Base-by-base conservation (phyloP, 2,797 vertebrate species). In the Acanthornis magna region DNA sequence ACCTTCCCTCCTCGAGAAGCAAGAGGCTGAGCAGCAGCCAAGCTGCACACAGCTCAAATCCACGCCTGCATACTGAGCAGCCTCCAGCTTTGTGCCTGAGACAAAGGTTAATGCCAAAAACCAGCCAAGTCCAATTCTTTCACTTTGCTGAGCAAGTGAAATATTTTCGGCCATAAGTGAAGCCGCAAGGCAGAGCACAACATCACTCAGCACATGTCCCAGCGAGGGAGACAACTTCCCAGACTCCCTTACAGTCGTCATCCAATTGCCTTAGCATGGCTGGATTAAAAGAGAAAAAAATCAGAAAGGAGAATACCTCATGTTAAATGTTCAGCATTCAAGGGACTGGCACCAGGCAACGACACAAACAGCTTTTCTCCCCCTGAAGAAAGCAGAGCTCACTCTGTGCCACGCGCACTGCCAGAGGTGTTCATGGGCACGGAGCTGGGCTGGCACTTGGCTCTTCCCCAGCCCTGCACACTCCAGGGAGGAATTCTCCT, bases 91-190 rank as follows among this genome's bases (percentile, higher is more conserved):
- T 75, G 63, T 74, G 89, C 80, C 83, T 2, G 2, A 87, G 60
- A 89, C 84, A 82, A 94, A 92, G 66, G 51, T 81, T 89, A 71
- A 88, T 18, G 68, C 77, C 91, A 43, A 58, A 86, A 81, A n/a
- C 3, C 78, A 83, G 90, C 87, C 84, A 86, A 85, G 62, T n/a
- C 54, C 51, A 63, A 68, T 73, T 84, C 78, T 82, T 81, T 58
- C 72, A 60, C 30, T 78, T 71, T 82, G 85, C 88, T 73, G 68
- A 96, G 68, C 17, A 13, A 93, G 75, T 60, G 80, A 84, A 96
- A 60, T 82, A 53, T 83, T 85, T 85, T 67, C 85, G 74, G 63
- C 26, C 61, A 15, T 20, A 88, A 91, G 51, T 2, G 51, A 84
- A 92, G 92, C 86, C 2, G 0, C 63, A 6, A 76, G 84, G 71